Evolutionary conservation across 2,113 vertebrate species (phyloP), one percentile per base, ranked within the genome.

Genomic region (Ceyx margarethae): DNA sequence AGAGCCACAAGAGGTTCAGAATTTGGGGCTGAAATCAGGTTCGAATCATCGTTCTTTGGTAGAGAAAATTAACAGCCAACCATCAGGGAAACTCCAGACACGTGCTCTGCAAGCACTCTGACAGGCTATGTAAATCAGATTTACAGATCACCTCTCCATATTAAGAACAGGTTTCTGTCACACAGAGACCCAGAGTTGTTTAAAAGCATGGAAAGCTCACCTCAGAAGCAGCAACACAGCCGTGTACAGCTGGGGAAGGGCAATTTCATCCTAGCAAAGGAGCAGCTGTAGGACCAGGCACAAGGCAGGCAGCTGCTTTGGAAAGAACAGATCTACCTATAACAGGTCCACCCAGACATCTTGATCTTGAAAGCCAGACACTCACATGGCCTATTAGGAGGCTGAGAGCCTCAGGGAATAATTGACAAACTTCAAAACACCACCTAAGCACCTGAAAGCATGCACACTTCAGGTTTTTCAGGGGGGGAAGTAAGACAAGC

Each of bases 1-100:
- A 92, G 50, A 94, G 65, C 48, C 86, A 86, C n/a, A 18, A 83
- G 69, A 72, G 61, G 48, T 75, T 84, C 75, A 84, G 69, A 81
- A 81, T 57, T 53, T 45, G 40, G 40, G 81, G 43, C 81, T 81
- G 86, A 93, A 86, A 45, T 84, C 53, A 67, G 61, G 64, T 81
- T 89, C 68, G 66, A 88, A 78, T 33, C 48, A 90, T 84, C 83
- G 56, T 71, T 75, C 37, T 62, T 46, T 43, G 45, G 20, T 79
- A 73, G 56, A 46, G 45, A 84, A 4, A 93, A 91, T 64, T 84
- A 56, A 76, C 29, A 75, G 74, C 68, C 77, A 89, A 53, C 31
- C 3, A 3, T 48, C n/a, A 87, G 66, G 64, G 85, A 75, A 82
- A 72, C 42, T 76, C 29, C 50, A 82, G 45, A 51, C 60, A 50